Evolutionary conservation across 1,140 invertebrate species (phyloP), one percentile per base, ranked within the genome.

Genomic region (Belonocnema kinseyi): DNA sequence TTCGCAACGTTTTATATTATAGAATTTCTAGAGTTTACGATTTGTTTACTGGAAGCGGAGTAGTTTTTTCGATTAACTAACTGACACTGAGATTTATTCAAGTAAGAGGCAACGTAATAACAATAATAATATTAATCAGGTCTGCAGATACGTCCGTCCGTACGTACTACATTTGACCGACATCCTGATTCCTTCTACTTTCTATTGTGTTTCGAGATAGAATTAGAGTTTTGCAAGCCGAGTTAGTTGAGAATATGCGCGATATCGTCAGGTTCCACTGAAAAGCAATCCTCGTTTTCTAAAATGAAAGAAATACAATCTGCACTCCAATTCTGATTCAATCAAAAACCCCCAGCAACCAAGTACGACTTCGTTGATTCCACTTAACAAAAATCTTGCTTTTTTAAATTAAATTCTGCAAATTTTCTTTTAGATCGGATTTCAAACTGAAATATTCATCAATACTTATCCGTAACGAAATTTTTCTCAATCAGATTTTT

Each of bases 151-250:
- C 70, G 73, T 52, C 54, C 61, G 72, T n/a, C 54, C 61, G 72
- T n/a, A 61, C 70, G 75, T 78, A 77, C 82, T 77, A 84, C 78
- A 79, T 77, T 83, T 82, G 53, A 56, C 70, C 83, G 81, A 53
- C 86, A 89, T 85, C 87, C 87, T 88, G 83, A 87, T 89, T 85
- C 85, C 74, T 82, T 75, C 81, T 87, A 85, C 85, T 89, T 89
- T 89, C 88, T 88, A 89, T 89, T 88, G 85, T 89, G 81, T 88
- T 88, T 88, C 78, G 82, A 82, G 82, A 87, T 87, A 76, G 85
- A 79, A 85, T 86, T 87, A 84, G 76, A 87, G 84, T 85, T 88
- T 83, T 85, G 83, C 77, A 81, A 83, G 40, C 51, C 77, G 26
- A 33, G 26, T 33, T 33, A 33, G 26, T 33, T 33, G 58, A 76